phyloP scores from a whole-genome alignment of 2,888 invertebrate species.

The Hirtodrosophila confusa region DNA sequence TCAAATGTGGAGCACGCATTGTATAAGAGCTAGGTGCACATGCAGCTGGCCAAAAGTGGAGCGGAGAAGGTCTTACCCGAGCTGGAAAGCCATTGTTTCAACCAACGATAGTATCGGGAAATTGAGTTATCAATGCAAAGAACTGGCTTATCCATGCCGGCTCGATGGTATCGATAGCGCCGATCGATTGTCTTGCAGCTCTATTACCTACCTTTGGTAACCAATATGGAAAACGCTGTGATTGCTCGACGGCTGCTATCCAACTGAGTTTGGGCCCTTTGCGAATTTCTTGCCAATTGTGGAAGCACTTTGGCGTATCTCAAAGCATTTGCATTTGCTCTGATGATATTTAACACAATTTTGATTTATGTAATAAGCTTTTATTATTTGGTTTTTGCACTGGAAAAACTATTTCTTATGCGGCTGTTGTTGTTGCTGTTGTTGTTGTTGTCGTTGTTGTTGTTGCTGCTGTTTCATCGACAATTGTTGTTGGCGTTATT shows the following conservation, averaged over 20 bases:
- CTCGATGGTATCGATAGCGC: too few species aligned
- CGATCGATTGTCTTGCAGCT: too few species aligned
- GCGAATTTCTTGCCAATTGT: slow-evolving; percentile 31
- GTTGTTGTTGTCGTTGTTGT: slow-evolving; percentile 43
- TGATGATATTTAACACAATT: slow-evolving; percentile 49
- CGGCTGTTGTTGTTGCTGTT: slow-evolving; percentile 13
- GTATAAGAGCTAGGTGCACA: slow-evolving; percentile 47
- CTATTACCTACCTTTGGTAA: slow-evolving; percentile 41
- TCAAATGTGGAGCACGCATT: slow-evolving; percentile 66
- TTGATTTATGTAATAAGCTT: slow-evolving; percentile 62
- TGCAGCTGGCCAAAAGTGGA: slow-evolving; percentile 6
- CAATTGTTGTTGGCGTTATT: slow-evolving; percentile 68
- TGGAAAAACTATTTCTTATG: slow-evolving; percentile 66
- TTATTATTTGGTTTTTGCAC: slow-evolving; percentile 49
- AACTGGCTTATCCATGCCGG: too few species aligned
- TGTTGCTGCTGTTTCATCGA: slow-evolving; percentile 45
- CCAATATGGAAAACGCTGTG: slow-evolving; percentile 15
- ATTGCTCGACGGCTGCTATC: slow-evolving; percentile 27
- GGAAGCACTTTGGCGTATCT: slow-evolving; percentile 23
- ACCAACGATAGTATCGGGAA: too few species aligned
- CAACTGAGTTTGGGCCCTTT: slow-evolving; percentile 12
- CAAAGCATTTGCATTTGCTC: slow-evolving; percentile 64
- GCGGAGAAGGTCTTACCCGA: slow-evolving; percentile 5
- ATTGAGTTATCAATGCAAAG: too few species aligned
- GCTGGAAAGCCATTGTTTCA: too few species aligned